phyloP scores from a whole-genome alignment of 30 jellyfish, hydroid and myxozoan species.

The Turritopsis dohrnii region DNA sequence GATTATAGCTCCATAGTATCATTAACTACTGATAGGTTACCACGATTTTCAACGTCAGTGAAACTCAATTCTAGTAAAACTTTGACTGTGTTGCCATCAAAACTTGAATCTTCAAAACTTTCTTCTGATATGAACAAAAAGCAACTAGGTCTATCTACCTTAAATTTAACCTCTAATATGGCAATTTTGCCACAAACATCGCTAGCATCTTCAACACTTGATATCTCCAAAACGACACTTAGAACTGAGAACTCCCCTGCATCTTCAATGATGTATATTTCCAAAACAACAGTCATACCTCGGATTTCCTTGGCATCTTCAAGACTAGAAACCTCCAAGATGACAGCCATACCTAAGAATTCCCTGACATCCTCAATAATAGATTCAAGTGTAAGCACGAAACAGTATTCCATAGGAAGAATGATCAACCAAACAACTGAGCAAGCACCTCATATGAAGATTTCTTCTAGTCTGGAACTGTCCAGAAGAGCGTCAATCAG shows the following conservation, averaged over 20 bases:
- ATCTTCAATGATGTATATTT: too few species aligned
- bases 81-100: background rate
- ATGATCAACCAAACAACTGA: too few species aligned
- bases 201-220: background rate
- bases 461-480: background rate
- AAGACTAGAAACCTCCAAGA: too few species aligned
- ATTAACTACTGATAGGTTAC: background rate
- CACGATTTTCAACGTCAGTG: background rate
- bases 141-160: background rate
- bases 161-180: background rate
- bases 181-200: background rate
- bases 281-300: too few species aligned
- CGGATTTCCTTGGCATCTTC: too few species aligned
- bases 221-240: too few species aligned
- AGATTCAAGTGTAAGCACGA: too few species aligned
- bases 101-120: background rate
- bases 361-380: too few species aligned
- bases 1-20: background rate
- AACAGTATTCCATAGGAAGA: too few species aligned
- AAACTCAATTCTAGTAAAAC: background rate
- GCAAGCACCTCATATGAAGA: too few species aligned
- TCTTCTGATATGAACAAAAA: background rate
- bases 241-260: too few species aligned
- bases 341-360: too few species aligned
- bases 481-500: background rate